Percentiles rank a stretch among this genome's conserved stretches.
phyloP scores from a whole-genome alignment of 2,797 vertebrate species.

The Decapterus maruadsi region DNA sequence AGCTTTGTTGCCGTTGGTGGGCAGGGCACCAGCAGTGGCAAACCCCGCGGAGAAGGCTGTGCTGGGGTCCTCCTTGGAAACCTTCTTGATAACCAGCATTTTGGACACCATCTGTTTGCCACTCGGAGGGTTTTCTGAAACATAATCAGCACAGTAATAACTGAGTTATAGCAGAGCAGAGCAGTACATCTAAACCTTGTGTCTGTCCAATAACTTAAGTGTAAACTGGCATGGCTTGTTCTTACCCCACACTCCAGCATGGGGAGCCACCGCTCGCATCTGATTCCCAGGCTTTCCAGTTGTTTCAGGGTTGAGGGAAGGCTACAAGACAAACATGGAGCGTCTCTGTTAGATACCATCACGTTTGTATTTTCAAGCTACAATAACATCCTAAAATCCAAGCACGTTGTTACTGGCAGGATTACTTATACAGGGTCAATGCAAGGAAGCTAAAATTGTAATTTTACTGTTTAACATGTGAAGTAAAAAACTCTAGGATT shows the following conservation, averaged over 20 bases:
- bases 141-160: background rate
- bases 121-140: slow-evolving; percentile 97
- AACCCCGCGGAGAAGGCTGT: slow-evolving; percentile 97
- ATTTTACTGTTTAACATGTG: no score
- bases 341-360: background rate
- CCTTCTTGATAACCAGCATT: slow-evolving; percentile 99
- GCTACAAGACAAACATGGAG: slow-evolving; percentile 83
- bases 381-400: background rate
- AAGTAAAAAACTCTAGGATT: background rate
- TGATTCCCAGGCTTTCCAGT: slow-evolving; percentile 93
- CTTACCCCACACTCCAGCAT: slow-evolving; percentile 99
- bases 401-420: background rate
- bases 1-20: slow-evolving; percentile 95
- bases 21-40: slow-evolving; percentile 91
- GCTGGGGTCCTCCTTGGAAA: slow-evolving; percentile 97
- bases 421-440: background rate
- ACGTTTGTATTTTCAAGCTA: slow-evolving; percentile 5
- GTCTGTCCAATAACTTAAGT: background rate
- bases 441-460: no score
- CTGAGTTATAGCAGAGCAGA: background rate
- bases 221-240: background rate
- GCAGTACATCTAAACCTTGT: background rate
- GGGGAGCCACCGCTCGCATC: slow-evolving; percentile 93
- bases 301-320: slow-evolving; percentile 99
- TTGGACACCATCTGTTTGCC: slow-evolving; percentile 97